phyloP scores from a whole-genome alignment of 2,888 invertebrate genomes.

The Lacanobia oleracea region DNA sequence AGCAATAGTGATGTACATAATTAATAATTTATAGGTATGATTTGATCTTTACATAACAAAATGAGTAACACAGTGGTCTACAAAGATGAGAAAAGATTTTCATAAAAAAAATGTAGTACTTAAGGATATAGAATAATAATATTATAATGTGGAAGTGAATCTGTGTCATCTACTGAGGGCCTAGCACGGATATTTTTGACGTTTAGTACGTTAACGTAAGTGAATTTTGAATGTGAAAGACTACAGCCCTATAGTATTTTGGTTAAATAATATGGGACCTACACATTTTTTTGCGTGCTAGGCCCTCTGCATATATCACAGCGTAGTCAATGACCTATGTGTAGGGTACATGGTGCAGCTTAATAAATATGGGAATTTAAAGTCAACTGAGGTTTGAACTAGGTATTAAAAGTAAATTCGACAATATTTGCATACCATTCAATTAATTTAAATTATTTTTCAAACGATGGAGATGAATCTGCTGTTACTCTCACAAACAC shows the following conservation, averaged over 20 bases:
- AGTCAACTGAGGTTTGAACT: neutral
- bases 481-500: neutral
- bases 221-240: too few relatives aligned
- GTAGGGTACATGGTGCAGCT: neutral
- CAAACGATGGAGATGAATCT: neutral
- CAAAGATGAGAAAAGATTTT: neutral
- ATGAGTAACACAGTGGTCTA: constrained; percentile 4
- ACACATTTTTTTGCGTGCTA: too few relatives aligned
- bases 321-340: neutral
- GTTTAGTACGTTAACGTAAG: too few relatives aligned
- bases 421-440: neutral
- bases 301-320: neutral
- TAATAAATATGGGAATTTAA: neutral
- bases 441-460: constrained; percentile 8
- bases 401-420: constrained; percentile 5
- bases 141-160: neutral
- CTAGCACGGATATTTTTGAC: too few relatives aligned
- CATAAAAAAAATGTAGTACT: neutral
- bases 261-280: too few relatives aligned
- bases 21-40: constrained; percentile 34
- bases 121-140: neutral
- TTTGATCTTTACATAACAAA: constrained; percentile 39
- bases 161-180: neutral
- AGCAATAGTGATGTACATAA: constrained; percentile 63
- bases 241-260: too few relatives aligned